Evolutionary conservation across 2,888 invertebrate species (phyloP).

Genomic region (Nomada ruficornis): DNA sequence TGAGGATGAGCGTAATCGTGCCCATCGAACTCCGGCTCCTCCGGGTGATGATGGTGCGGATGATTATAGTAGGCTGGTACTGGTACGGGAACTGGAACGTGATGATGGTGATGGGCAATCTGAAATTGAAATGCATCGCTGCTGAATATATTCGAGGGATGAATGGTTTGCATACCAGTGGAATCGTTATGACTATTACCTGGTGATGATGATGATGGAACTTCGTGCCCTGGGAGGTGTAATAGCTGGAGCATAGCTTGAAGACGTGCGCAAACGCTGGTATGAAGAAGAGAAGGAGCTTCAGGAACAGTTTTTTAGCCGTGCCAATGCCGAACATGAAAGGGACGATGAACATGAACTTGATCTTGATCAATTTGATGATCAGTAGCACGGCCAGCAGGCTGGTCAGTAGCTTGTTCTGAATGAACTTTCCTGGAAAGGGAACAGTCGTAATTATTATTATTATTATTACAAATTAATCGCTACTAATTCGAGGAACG

Average conservation of each 20-base stretch:
- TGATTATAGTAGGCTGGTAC: conserved; percentile 79
- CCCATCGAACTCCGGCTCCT: conserved; percentile 79
- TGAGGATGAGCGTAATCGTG: conserved; percentile 82
- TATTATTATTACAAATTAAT: background rate
- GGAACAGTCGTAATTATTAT: background rate
- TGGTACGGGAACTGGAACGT: conserved; percentile 85
- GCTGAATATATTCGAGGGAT: background rate
- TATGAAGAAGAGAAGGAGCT: conserved; percentile 92
- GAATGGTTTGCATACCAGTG: too few relatives aligned
- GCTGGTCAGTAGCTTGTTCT: conserved; percentile 90
- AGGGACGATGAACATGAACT: conserved; percentile 92
- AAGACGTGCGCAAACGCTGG: conserved; percentile 93
- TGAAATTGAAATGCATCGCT: conserved; percentile 76
- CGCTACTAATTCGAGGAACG: background rate
- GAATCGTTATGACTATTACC: conserved; percentile 71
- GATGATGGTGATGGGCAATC: conserved; percentile 91
- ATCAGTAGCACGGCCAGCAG: conserved; percentile 91
- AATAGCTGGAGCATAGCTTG: conserved; percentile 93
- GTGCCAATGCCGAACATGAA: conserved; percentile 91
- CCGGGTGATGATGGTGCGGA: conserved; percentile 76
- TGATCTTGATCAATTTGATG: conserved; percentile 92
- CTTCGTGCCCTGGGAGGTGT: conserved; percentile 90
- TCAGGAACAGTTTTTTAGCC: conserved; percentile 93
- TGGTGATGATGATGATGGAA: conserved; percentile 92
- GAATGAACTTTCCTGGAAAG: conserved; percentile 90